phyloP scores from a whole-genome alignment of 92 coral and sea anemone genomes.

The Epizoanthus rinbou region DNA sequence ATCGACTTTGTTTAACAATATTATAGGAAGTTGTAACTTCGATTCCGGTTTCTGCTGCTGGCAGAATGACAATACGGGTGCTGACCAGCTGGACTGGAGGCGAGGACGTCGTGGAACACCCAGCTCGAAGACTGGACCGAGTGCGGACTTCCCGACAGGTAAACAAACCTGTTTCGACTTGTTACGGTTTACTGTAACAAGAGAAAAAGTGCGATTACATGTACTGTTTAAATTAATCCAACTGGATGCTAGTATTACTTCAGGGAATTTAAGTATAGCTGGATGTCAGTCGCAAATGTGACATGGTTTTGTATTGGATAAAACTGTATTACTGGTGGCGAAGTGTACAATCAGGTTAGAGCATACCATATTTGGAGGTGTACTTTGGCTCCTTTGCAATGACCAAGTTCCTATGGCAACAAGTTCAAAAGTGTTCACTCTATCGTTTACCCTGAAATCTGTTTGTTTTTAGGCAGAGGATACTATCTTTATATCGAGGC shows the following conservation, averaged over 20 bases:
- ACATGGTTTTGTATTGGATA: too few species aligned
- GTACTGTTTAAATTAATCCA: too few species aligned
- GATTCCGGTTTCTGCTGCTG: slow-evolving; percentile 25
- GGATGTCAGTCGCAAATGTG: too few species aligned
- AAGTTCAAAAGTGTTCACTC: background rate
- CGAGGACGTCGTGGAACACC: background rate
- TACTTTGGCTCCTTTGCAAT: too few species aligned
- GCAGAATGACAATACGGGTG: background rate
- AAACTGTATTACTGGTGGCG: too few species aligned
- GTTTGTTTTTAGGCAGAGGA: slow-evolving; percentile 10
- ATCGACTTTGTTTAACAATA: background rate
- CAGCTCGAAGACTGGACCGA: slow-evolving; percentile 23
- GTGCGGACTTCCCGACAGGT: slow-evolving; percentile 39
- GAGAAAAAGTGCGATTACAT: too few species aligned
- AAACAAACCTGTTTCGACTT: background rate
- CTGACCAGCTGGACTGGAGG: background rate
- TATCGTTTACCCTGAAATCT: background rate
- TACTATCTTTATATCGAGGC: slow-evolving; percentile 29
- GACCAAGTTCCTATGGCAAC: too few species aligned
- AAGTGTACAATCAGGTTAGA: too few species aligned
- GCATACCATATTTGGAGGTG: too few species aligned
- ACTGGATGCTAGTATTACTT: too few species aligned
- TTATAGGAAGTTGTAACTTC: slow-evolving; percentile 11
- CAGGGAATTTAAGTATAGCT: too few species aligned
- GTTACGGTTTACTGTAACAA: background rate